These are phyloP conservation scores for Erebia aethiops DNA, from an alignment of 2,888 invertebrate genomes.

Conservation along the genomic window DNA sequence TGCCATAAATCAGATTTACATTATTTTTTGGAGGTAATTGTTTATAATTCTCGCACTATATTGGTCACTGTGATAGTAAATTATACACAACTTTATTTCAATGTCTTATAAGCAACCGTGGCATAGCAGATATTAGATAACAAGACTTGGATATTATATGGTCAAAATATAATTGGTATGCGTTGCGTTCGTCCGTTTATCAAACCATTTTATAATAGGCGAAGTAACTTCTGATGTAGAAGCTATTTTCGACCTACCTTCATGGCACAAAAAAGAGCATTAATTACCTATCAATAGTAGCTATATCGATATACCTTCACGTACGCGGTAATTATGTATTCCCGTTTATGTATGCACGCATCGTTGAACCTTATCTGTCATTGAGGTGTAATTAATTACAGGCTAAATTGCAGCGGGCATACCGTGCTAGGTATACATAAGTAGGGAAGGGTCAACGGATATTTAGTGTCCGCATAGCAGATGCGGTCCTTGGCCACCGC, in stretches of 20 bases:
- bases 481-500: slow-evolving; percentile 80
- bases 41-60: too few species aligned
- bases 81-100: too few species aligned
- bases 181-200: background rate
- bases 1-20: too few species aligned
- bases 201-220: background rate
- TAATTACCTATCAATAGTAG: slow-evolving; percentile 16
- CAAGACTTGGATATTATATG: background rate
- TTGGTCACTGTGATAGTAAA: too few species aligned
- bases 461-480: slow-evolving; percentile 80
- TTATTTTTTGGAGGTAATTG: too few species aligned
- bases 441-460: slow-evolving; percentile 76
- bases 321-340: slow-evolving; percentile 41
- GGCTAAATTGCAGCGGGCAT: slow-evolving; percentile 66
- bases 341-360: slow-evolving; percentile 49
- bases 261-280: slow-evolving; percentile 13
- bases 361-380: slow-evolving; percentile 76
- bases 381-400: slow-evolving; percentile 78
- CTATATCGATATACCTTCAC: slow-evolving; percentile 18
- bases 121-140: background rate
- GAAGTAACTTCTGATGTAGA: background rate
- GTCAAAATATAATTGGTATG: background rate
- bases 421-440: slow-evolving; percentile 63
- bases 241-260: slow-evolving; percentile 10
- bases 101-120: too few species aligned